Evolutionary conservation across 2,888 invertebrate genomes (phyloP), one percentile per base, ranked within the genome.

Genomic region (Pelosia muscerda): DNA sequence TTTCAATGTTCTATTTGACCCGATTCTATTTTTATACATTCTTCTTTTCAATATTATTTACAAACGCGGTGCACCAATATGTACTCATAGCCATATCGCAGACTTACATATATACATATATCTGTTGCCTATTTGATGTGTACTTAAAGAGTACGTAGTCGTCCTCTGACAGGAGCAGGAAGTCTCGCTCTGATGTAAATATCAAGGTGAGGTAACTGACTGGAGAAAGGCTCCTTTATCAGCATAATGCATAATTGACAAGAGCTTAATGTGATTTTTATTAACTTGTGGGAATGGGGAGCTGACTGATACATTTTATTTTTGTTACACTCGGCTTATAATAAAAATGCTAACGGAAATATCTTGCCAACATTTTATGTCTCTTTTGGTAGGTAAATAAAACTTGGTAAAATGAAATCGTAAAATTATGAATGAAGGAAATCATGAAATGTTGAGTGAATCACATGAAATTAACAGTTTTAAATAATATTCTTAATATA

Each of bases 81-180:
- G 28, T 31, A 34, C 2, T 11, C 22, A 22, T 28, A 28, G 28
- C n/a, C n/a, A 3, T 23, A 19, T 23, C 4, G 23, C 9, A 38
- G 19, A 49, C 13, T 42, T n/a, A 25, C 19, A 25, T 38, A 31
- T 10, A 26, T 49, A 53, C 49, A 49, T 53, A 26, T 13, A 11
- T 28, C 13, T 62, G 34, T 75, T 72, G 59, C 61, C 67, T 73
- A 71, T 73, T 73, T 72, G 75, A 79, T 74, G 73, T 74, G 74
- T 76, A 69, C 49, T 15, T 55, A n/a, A 75, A 81, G 73, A 58
- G 67, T 73, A 80, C 77, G 85, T 71, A 73, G 88, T 80, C 81
- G 92, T 90, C 90, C 92, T 91, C 85, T 85, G 83, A 71, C 77
- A 74, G 79, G 78, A 90, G 85, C 92, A 94, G 94, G 94, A 94